Conservation (phyloP, 2,888 invertebrate species). For the Venustoraphidia nigricollis region DNA sequence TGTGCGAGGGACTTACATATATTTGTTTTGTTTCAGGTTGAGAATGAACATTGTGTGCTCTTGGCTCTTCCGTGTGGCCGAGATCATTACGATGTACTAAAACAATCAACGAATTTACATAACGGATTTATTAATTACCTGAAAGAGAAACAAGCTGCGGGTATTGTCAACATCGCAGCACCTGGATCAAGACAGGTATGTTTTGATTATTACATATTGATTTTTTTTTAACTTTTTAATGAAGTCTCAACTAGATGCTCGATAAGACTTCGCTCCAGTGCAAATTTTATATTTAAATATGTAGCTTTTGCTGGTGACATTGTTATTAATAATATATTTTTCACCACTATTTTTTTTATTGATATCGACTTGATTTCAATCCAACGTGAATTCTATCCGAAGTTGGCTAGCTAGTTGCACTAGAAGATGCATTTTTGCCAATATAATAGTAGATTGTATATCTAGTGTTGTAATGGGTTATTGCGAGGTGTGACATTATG, state of each 20-base stretch:
- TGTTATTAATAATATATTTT: neutral
- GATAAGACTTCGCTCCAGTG: neutral
- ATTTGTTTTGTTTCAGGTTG: conserved; percentile 45
- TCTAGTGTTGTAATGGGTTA: too few species aligned
- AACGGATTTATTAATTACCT: conserved; percentile 92
- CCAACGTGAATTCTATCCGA: too few species aligned
- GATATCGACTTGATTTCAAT: too few species aligned
- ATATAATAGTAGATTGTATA: too few species aligned
- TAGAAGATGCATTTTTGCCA: too few species aligned
- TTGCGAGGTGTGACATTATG: too few species aligned
- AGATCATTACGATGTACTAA: conserved; percentile 84
- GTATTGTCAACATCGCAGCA: conserved; percentile 89
- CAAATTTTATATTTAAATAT: neutral
- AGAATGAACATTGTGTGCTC: conserved; percentile 91
- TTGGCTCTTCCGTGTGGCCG: conserved; percentile 90
- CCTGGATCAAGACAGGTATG: conserved; percentile 75
- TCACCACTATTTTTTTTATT: too few species aligned
- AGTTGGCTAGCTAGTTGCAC: too few species aligned
- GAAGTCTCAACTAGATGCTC: neutral
- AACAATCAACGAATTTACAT: conserved; percentile 81
- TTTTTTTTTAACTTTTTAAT: neutral
- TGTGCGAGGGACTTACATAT: neutral
- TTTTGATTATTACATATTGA: conserved; percentile 8
- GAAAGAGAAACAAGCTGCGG: conserved; percentile 94
- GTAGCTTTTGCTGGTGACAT: neutral